Base-by-base conservation (phyloP, 2,113 vertebrate genomes). In the Peromyscus leucopus region DNA sequence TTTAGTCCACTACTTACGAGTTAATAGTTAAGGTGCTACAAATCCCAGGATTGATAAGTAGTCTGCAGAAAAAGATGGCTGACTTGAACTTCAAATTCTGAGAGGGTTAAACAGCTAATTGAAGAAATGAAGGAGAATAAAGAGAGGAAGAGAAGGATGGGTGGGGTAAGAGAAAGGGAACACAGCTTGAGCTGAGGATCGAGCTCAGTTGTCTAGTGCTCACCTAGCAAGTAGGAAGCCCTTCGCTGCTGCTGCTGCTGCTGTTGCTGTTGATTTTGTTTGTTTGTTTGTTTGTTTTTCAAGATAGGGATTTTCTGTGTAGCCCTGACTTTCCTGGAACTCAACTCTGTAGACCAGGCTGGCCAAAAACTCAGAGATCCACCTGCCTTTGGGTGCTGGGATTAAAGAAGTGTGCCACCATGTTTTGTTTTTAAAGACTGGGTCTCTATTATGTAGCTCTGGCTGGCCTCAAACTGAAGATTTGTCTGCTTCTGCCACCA, bases 1-100 rank as follows among this genome's bases (percentile, higher is more conserved):
- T 42, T 86, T 97, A 89, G 46, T 78, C 22, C 33, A 80, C 63
- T 87, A 91, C 78, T 92, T 93, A 42, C 89, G 92, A 96, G 26
- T 78, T 28, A 78, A 17, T 3, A 31, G 46, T 78, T 10, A 78
- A 39, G 36, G 13, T 48, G 46, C 46, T 48, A 78, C 13, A 48
- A 78, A 78, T 28, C 24, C 42, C 42, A 76, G 42, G 42, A 76
- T 28, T 42, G n/a, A 75, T 26, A 75, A 75, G 74, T 11, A 55
- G 78, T 55, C 17, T 82, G 21, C 51, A 59, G 33, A n/a, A 82
- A 82, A 59, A 39, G 55, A 82, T n/a, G 79, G 79, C 51, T n/a
- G 63, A 69, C 33, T 36, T 90, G 24, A 93, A 82, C 65, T 76
- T 91, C 78, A 36, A 95, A 92, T 89, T 91, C 75, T 88, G 89